Evolutionary conservation across 1,140 invertebrate genomes (phyloP), one percentile per base, ranked within the genome.

Genomic region (Ostrea denselamellosa): DNA sequence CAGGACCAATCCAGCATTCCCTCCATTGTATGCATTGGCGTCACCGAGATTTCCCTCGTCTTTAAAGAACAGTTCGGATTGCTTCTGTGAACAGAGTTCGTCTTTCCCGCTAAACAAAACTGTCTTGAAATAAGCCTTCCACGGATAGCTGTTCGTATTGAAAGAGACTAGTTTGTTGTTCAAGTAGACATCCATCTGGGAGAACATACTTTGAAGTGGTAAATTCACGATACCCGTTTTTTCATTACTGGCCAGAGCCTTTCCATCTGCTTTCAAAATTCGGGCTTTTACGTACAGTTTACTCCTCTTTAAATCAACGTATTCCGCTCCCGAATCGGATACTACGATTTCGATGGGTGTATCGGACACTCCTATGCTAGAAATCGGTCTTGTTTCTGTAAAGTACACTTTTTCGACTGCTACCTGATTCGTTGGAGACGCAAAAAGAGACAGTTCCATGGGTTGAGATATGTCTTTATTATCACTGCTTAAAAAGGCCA

Each of bases 91-190:
- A 28, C 52, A 17, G 22, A 85, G 52, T 83, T 83, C 87, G 51
- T 88, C 87, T 25, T 25, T 58, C 0, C 83, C 88, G 62, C 34
- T 65, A 4, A 81, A 89, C 54, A 89, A 52, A 44, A 90, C 12
- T 17, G 81, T 83, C 44, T 90, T 87, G 8, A 87, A 44, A 82
- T 89, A 89, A 34, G 87, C 44, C n/a, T 89, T 89, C 88, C 88
- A 89, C 3, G 88, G 88, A 56, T 86, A 89, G 51, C 86, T 83
- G 71, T 71, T 90, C 14, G 83, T 87, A 51, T 89, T 89, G 51
- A 86, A 54, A 0, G 90, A 89, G 12, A 90, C 87, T 2, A 90
- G 52, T 83, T 88, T 89, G n/a, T 85, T 85, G 77, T 90, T 90
- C 62, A 90, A 53, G 34, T 84, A 86, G n/a, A 88, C 53, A 81